These are phyloP conservation scores for Diploscapter pachys DNA, from an alignment of 1,140 invertebrate genomes.

Conservation along the genomic window DNA sequence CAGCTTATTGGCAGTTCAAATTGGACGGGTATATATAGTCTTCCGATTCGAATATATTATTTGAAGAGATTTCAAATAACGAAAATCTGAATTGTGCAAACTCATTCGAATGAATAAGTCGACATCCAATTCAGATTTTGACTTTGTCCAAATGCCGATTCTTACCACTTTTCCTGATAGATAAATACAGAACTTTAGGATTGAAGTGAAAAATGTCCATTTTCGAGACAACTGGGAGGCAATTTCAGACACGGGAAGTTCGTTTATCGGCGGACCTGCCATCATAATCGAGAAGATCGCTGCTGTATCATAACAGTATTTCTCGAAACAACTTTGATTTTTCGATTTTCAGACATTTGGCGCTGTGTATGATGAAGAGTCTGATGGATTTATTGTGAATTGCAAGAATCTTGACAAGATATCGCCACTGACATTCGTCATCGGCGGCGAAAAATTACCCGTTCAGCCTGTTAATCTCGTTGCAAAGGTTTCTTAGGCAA, in stretches of 20 bases:
- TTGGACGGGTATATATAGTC: slow-evolving; percentile 25
- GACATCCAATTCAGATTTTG: not conserved
- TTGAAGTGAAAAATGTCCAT: not conserved
- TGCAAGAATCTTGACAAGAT: slow-evolving; percentile 8
- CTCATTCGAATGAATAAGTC: not conserved
- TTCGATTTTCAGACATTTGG: slow-evolving; percentile 1
- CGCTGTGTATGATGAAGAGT: slow-evolving; percentile 4
- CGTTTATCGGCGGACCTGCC: slow-evolving; percentile 25
- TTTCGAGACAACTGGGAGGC: slow-evolving; percentile 21
- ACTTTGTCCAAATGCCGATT: not conserved
- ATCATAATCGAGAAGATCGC: slow-evolving; percentile 9
- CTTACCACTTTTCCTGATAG: too few species aligned
- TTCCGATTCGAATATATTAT: too few species aligned
- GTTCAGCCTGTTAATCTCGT: slow-evolving; percentile 24
- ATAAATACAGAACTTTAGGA: not conserved
- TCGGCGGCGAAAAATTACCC: slow-evolving; percentile 6
- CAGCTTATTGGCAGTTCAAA: slow-evolving; percentile 31
- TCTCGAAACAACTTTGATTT: not conserved
- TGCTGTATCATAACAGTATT: not conserved
- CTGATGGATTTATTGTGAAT: slow-evolving; percentile 4
- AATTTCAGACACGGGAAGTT: slow-evolving; percentile 36
- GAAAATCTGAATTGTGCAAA: too few species aligned
- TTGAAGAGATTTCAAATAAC: too few species aligned
- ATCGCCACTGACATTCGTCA: slow-evolving; percentile 12
- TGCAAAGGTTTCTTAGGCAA: slow-evolving; percentile 1